Base-by-base conservation (phyloP, 2,113 vertebrate genomes). In the Isurus oxyrinchus region DNA sequence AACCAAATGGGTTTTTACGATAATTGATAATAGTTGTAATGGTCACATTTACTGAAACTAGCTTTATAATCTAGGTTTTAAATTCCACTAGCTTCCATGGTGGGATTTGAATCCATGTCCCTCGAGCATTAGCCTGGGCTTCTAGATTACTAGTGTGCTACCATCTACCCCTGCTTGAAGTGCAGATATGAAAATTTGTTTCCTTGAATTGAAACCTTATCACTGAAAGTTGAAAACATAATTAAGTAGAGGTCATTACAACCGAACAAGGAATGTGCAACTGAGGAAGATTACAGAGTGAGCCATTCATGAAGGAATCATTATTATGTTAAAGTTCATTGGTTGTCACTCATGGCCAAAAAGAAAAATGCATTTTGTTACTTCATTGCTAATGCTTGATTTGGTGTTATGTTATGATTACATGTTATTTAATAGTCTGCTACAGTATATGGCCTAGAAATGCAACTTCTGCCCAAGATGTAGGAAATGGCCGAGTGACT, bases 231-330 rank as follows among this genome's bases (percentile, higher is more conserved):
- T 55, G 49, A 90, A 27, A 90, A 53, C 21, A 31, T 35, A 57
- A 90, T 57, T 90, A 11, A 25, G 49, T 44, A 25, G 44, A 90
- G 53, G 27, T 90, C 27, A 55, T 90, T 57, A 57, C 25, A 57
- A 90, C 27, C 87, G 53, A 87, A 87, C 84, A 90, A 90, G 87
- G 49, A 90, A 90, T 57, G 25, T 90, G 23, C 87, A 90, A 57
- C 55, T 57, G 57, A 25, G 21, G 23, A 35, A 76, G 31, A 14
- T 31, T 90, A 21, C 40, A 57, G 87, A 23, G 10, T 49, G 44
- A 31, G 55, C 55, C 25, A 57, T 90, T 27, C 87, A 90, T 31
- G 21, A 90, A 90, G 25, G 87, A 57, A 90, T 21, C 40, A 49
- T 57, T 90, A 57, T 90, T 90, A 55, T 44, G 53, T 57, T 57